Conservation (phyloP, 1,140 invertebrate genomes). For the Hestina assimilis region DNA sequence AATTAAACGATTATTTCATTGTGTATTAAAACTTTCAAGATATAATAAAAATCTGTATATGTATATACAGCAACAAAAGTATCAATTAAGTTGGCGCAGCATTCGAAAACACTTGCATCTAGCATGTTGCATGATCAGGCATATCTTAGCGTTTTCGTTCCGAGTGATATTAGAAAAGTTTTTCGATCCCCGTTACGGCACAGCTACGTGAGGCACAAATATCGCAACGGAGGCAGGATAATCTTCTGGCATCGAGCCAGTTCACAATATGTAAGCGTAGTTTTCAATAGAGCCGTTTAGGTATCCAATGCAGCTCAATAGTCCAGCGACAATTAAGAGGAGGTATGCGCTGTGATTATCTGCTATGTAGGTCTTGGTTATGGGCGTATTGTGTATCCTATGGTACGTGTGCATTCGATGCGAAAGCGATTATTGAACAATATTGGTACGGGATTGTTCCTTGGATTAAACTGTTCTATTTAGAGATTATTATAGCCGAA, state of each 20-base stretch:
- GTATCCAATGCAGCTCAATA: slow-evolving; percentile 37
- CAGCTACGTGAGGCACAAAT: slow-evolving; percentile 68
- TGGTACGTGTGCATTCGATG: slow-evolving; percentile 1
- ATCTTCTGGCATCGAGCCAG: slow-evolving; percentile 62
- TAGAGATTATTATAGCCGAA: not conserved
- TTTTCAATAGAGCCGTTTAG: slow-evolving; percentile 69
- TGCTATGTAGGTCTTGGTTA: slow-evolving; percentile 14
- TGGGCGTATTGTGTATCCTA: slow-evolving; percentile 2
- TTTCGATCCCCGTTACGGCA: slow-evolving; percentile 61
- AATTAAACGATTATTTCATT: too few species aligned
- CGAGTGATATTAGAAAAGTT: slow-evolving; percentile 67
- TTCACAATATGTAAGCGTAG: slow-evolving; percentile 67
- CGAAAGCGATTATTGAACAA: slow-evolving; percentile 16
- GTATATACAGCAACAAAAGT: too few species aligned
- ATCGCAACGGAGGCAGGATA: slow-evolving; percentile 62
- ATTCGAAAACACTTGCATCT: too few species aligned
- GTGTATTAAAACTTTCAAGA: too few species aligned
- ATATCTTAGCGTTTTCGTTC: slow-evolving; percentile 4
- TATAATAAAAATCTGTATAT: too few species aligned
- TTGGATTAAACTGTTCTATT: slow-evolving; percentile 6
- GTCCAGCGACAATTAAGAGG: slow-evolving; percentile 46
- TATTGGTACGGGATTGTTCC: slow-evolving; percentile 5
- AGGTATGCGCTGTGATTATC: slow-evolving; percentile 33
- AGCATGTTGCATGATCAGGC: not conserved
- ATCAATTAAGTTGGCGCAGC: too few species aligned